Conservation (phyloP, 2,888 invertebrate species). For the Clusia tigrina region DNA sequence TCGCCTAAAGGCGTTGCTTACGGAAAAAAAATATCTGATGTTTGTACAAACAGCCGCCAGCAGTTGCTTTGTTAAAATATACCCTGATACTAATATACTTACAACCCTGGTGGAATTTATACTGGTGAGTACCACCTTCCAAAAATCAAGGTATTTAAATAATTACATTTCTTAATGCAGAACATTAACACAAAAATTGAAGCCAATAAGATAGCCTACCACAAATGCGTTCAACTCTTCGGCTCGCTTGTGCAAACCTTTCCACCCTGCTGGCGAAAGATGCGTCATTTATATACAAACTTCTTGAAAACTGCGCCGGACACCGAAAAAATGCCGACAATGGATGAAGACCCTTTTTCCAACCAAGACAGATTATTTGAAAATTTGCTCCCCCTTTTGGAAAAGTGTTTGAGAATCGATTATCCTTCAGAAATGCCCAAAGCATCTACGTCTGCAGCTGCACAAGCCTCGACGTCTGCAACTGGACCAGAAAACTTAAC, state of each 20-base stretch:
- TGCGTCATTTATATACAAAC: slow-evolving; percentile 51
- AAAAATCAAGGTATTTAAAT: neutral
- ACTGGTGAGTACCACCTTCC: slow-evolving; percentile 46
- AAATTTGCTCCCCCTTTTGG: slow-evolving; percentile 46
- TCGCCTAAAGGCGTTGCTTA: slow-evolving; percentile 43
- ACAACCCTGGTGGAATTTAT: slow-evolving; percentile 55
- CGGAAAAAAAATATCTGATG: too few relatives aligned
- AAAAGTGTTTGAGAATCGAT: slow-evolving; percentile 41
- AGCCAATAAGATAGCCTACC: slow-evolving; percentile 36
- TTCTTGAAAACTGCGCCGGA: slow-evolving; percentile 45
- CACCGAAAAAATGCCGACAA: slow-evolving; percentile 33
- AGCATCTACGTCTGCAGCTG: too few relatives aligned
- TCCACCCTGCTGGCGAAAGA: slow-evolving; percentile 61
- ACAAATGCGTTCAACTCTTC: slow-evolving; percentile 48
- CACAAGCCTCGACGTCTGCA: too few relatives aligned
- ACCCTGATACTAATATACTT: slow-evolving; percentile 55
- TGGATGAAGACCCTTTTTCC: slow-evolving; percentile 34
- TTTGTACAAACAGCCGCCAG: slow-evolving; percentile 51
- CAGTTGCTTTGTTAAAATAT: slow-evolving; percentile 55
- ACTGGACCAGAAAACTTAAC: slow-evolving; percentile 15
- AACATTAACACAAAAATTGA: slow-evolving; percentile 41
- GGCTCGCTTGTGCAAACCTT: slow-evolving; percentile 53
- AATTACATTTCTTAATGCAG: slow-evolving; percentile 31
- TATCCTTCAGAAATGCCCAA: too few relatives aligned
- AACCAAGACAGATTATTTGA: slow-evolving; percentile 41